Conservation (phyloP, 2,797 vertebrate species). For the Syngnathus acus region DNA sequence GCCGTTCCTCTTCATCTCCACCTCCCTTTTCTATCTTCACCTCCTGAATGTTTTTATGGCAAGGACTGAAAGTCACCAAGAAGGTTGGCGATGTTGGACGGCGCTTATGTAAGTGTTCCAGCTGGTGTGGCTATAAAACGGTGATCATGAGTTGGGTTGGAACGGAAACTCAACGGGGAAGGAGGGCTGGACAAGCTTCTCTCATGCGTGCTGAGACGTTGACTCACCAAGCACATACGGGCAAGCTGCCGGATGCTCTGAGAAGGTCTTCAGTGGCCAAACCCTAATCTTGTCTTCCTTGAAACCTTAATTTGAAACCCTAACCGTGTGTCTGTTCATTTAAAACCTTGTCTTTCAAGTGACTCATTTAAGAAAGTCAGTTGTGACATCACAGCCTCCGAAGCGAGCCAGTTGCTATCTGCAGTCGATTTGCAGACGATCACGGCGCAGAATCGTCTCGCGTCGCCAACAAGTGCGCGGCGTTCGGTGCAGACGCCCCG, state of each 20-base stretch:
- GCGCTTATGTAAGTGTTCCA: constrained; percentile 40
- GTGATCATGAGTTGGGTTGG: constrained; percentile 66
- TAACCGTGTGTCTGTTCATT: too few species aligned
- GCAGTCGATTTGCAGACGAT: background rate
- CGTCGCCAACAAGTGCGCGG: background rate
- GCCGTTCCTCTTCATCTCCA: too few species aligned
- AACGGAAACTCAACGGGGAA: constrained; percentile 40
- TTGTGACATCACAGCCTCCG: background rate
- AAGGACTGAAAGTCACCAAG: constrained; percentile 25
- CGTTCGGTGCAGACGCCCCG: background rate
- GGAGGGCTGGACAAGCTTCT: constrained; percentile 55
- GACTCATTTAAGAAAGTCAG: background rate
- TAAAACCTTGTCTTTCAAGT: too few species aligned
- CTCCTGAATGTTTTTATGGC: background rate
- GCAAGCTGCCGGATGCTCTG: constrained; percentile 57
- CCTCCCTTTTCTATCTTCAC: too few species aligned
- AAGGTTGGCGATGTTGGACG: constrained; percentile 20
- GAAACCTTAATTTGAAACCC: background rate
- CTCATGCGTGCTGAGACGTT: constrained; percentile 62
- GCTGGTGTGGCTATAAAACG: constrained; percentile 45
- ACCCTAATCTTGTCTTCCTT: background rate
- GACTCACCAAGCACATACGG: constrained; percentile 43
- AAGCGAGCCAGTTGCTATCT: background rate
- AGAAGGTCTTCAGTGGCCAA: constrained; percentile 56
- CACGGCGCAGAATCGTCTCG: background rate